Evolutionary conservation across 2,797 vertebrate species (phyloP), one percentile per base, ranked within the genome.

Genomic region (Cephalopachus bancanus): DNA sequence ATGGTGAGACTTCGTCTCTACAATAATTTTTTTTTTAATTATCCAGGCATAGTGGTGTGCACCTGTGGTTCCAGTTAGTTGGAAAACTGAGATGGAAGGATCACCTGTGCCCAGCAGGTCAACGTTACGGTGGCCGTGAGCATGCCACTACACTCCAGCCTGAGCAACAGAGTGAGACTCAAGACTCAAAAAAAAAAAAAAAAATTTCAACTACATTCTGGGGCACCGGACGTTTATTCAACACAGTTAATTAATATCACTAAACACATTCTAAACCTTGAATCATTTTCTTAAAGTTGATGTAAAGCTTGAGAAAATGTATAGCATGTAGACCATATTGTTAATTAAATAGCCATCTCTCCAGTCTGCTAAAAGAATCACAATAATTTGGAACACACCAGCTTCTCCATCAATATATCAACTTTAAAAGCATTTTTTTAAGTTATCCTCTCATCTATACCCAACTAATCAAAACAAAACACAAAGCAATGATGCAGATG

Each of bases 391-490:
- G 51, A 86, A 53, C 65, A 87, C 15, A 95, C 24, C 19, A 91
- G 53, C 79, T 80, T 92, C 74, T 51, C 80, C 87, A 75, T 93
- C 89, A 79, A 88, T 49, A 17, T 83, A 85, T 60, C 76, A 81
- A 91, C 67, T 94, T 93, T 74, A 55, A 75, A 64, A 67, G 17
- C 80, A 22, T 87, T 93, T 94, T n/a, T 91, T 91, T 96, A 12
- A 93, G 3, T 59, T 90, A 84, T n/a, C 91, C 9, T 83, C 53
- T 91, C 51, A 83, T 71, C 55, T 49, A 51, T 74, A 83, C 33
- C 49, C 74, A 90, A 84, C n/a, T 88, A 86, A 92, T 85, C 91
- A 95, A 92, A 93, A 96, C 96, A 94, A 94, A 95, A 93, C 89
- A 92, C 81, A 93, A 83, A 81, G 74, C 64, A 69, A 93, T 78